Base-by-base conservation (phyloP, 1,140 invertebrate species). In the Caenorhabditis elegans region DNA sequence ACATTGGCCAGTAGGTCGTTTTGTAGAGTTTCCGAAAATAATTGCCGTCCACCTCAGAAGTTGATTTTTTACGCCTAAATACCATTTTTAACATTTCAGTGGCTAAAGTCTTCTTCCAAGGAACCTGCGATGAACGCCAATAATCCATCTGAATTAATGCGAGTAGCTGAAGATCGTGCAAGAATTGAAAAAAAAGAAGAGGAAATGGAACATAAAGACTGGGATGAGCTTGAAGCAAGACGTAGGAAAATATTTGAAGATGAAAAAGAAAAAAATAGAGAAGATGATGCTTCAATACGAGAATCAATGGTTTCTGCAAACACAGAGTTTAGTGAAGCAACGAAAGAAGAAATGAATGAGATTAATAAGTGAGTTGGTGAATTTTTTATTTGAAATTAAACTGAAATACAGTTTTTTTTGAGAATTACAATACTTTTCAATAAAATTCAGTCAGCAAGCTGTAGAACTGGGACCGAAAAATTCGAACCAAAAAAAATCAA, bases 301-400 rank as follows among this genome's bases (percentile, higher is more conserved):
- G 60, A 39, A 22, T 78, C 77, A 2, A 39, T 78, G 77, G 77
- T 78, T 78, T 79, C 78, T 26, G 51, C 53, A 31, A 51, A n/a
- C 19, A 70, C 78, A 46, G 78, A 79, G 31, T 65, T 65, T 28
- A 65, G 51, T 43, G 55, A 60, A 28, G 78, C 78, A n/a, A 79
- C 51, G 15, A 60, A 79, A 79, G 78, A 79, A 36, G 78, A 79
- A 79, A 46, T 65, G 39, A 55, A 79, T n/a, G 34, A 79, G 17
- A 79, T 79, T 13, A 46, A 79, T 43, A 70, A 79, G 78, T 79
- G 28, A 19, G 34, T 10, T 43, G n/a, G 4, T 19, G 11, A 2
- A 15, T n/a, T 77, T 77, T 77, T 15, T 53, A 53, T 34, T 53
- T 28, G 31, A 13, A 53, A 22, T 24, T 24, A 6, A 24, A 5